Base-by-base conservation (phyloP, 2,888 invertebrate genomes). In the Ectropis crepuscularia region DNA sequence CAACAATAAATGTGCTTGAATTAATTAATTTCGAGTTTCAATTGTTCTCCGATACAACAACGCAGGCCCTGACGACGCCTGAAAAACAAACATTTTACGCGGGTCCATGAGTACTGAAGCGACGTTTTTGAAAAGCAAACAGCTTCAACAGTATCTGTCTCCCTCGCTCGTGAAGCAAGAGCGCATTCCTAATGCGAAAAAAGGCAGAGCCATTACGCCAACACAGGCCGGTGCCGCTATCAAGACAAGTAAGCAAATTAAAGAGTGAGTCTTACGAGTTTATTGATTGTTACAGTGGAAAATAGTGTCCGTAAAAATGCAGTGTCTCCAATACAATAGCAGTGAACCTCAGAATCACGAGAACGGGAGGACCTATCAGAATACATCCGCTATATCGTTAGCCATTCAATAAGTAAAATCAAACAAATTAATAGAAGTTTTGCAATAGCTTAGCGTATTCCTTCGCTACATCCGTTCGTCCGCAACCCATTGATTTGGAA, bases 51-150 rank as follows among this genome's bases (percentile, higher is more conserved):
- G n/a, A n/a, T n/a, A n/a, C n/a, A n/a, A n/a, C n/a, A n/a, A n/a
- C n/a, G 16, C 16, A 28, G 4, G 16, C 16, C 16, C 16, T 28
- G 16, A 28, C 16, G 16, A 28, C 4, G 16, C 16, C 16, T 4
- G 94, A 69, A 94, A 94, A 82, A 94, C 95, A 7, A 95, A 95
- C 72, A 94, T 96, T 93, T 90, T 94, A 68, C 94, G 96, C 65
- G 95, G 95, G 61, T 95, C 95, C n/a, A 96, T 96, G 95, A 94
- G 94, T 72, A 94, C 96, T 64, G 95, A 96, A 90, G 98, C 98
- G 0, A 95, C 96, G 6, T 97, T 98, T 87, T 98, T 98, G 0
- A 96, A 96, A 70, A 95, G 96, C 81, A 97, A 95, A 86, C 96
- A 96, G 74, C 90, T 97, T 43, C 93, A 94, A 70, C 95, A 95